Conservation (phyloP, 64 coral and sea anemone genomes). For the Dendronephthya gigantea region DNA sequence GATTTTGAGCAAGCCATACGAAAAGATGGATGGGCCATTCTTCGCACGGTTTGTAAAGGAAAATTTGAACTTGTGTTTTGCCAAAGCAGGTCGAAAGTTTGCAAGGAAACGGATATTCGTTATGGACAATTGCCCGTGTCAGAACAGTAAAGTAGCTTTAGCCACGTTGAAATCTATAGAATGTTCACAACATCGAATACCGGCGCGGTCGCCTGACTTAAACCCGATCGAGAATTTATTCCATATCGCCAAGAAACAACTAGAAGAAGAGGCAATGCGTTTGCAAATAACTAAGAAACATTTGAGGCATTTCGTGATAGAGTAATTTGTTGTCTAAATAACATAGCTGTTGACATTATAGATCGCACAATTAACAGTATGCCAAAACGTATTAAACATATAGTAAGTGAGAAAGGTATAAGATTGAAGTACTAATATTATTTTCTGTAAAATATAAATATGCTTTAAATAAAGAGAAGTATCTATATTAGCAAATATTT, state of each 20-base stretch:
- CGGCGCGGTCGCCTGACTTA: slow-evolving; percentile 24
- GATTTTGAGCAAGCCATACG: slow-evolving; percentile 14
- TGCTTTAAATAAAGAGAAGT: too few relatives aligned
- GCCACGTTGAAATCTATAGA: slow-evolving; percentile 9
- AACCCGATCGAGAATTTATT: slow-evolving; percentile 36
- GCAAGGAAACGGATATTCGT: slow-evolving; percentile 19
- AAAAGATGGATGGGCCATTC: slow-evolving; percentile 35
- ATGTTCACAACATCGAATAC: slow-evolving; percentile 7
- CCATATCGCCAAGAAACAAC: slow-evolving; percentile 11
- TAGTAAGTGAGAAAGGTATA: too few relatives aligned
- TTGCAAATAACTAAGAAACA: too few relatives aligned
- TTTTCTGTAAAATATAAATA: too few relatives aligned
- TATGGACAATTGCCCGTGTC: slow-evolving; percentile 40
- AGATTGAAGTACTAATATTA: too few relatives aligned
- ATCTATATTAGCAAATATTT: too few relatives aligned
- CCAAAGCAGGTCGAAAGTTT: slow-evolving; percentile 31
- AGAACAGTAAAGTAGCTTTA: slow-evolving; percentile 1
- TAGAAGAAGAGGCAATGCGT: not conserved
- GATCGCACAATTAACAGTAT: not conserved
- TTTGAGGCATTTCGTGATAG: not conserved
- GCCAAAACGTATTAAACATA: too few relatives aligned
- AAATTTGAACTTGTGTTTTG: slow-evolving; percentile 28
- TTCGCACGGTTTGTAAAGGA: slow-evolving; percentile 32
- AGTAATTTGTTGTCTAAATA: not conserved
- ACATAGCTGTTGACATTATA: not conserved